These are phyloP conservation scores for Thera obeliscata DNA, from an alignment of 2,888 invertebrate genomes.

Conservation along the genomic window DNA sequence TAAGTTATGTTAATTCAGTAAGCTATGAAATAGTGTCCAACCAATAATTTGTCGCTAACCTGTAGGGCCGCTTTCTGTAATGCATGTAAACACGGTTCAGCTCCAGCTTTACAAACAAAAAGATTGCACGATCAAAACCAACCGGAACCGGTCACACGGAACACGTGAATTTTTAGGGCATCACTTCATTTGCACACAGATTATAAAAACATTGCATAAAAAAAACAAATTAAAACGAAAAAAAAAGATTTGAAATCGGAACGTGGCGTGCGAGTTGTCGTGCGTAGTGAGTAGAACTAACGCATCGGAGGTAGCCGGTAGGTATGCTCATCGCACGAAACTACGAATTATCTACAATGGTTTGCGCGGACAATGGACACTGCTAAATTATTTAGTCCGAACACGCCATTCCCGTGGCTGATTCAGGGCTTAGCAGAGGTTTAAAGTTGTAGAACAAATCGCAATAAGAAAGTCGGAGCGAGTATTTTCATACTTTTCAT, in stretches of 20 bases:
- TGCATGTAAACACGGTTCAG: conserved; percentile 81
- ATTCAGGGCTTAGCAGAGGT: conserved; percentile 1
- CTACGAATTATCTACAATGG: conserved; percentile 69
- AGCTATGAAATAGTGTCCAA: conserved; percentile 7
- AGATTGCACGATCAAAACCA: conserved; percentile 55
- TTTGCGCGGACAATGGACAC: conserved; percentile 54
- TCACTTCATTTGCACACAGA: conserved; percentile 47
- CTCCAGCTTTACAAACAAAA: conserved; percentile 78
- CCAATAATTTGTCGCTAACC: conserved; percentile 56
- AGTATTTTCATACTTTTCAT: not conserved
- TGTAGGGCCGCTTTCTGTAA: conserved; percentile 83
- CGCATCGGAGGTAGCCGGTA: conserved; percentile 58
- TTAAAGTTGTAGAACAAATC: not conserved
- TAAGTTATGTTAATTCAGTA: not conserved
- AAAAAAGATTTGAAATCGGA: conserved; percentile 43
- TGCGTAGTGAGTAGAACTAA: conserved; percentile 68
- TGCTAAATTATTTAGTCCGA: conserved; percentile 72
- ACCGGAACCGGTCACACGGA: conserved; percentile 54
- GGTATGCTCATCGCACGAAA: conserved; percentile 55
- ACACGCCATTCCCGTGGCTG: conserved; percentile 39
- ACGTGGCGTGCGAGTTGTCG: conserved; percentile 50
- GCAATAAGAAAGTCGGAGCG: not conserved
- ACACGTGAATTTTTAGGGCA: conserved; percentile 51
- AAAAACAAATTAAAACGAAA: conserved; percentile 37
- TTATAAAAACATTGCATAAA: conserved; percentile 43